phyloP scores from a whole-genome alignment of 1,140 invertebrate genomes.

The Hypsibius dujardini region DNA sequence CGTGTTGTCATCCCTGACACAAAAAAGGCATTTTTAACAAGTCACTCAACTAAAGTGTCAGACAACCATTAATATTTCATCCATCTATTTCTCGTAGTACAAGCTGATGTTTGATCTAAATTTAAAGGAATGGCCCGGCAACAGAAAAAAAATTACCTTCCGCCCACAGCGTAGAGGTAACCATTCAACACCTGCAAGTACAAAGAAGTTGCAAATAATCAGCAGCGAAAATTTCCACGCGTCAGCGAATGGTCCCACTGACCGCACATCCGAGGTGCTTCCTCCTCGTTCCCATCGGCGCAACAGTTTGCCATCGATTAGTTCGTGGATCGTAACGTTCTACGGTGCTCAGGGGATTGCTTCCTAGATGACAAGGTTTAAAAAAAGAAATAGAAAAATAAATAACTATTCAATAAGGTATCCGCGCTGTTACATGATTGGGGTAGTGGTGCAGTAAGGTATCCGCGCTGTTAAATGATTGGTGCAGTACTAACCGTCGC shows the following conservation, averaged over 20 bases:
- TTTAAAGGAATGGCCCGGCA: constrained; percentile 28
- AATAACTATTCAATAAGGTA: background rate
- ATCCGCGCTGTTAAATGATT: background rate
- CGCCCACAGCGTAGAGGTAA: constrained; percentile 70
- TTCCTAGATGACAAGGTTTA: background rate
- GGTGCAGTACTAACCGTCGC: constrained; percentile 48
- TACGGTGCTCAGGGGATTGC: constrained; percentile 29
- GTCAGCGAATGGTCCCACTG: too few species aligned
- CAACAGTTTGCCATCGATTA: constrained; percentile 87
- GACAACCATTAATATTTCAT: too few species aligned
- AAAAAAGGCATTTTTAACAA: background rate
- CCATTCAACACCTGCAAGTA: constrained; percentile 54
- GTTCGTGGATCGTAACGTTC: constrained; percentile 84
- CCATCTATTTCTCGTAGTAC: too few species aligned
- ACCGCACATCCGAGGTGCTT: constrained; percentile 97
- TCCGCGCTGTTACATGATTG: background rate
- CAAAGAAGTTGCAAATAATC: too few species aligned
- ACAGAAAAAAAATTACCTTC: constrained; percentile 42
- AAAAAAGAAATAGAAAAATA: background rate
- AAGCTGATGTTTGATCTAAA: too few species aligned
- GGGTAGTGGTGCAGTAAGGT: too few species aligned
- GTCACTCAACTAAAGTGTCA: too few species aligned
- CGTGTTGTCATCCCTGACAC: constrained; percentile 75
- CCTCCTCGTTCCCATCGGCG: constrained; percentile 84
- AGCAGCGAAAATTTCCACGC: too few species aligned